Conservation (phyloP, 2,797 vertebrate genomes). For the Florisuga fusca region DNA sequence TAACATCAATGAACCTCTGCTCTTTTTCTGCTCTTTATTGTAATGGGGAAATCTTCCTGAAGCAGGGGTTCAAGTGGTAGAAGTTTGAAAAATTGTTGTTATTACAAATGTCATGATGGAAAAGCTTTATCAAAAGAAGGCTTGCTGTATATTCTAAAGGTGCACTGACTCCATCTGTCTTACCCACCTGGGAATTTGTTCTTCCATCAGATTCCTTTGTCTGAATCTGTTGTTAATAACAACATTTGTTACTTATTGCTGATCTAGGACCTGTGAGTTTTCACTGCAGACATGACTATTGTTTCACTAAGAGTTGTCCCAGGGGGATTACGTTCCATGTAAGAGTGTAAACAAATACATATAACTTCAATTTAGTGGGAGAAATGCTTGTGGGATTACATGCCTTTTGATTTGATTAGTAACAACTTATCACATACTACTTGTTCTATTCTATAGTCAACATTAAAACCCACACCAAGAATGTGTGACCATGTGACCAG, state of each 20-base stretch:
- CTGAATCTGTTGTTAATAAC: background rate
- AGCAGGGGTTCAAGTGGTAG: background rate
- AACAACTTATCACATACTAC: background rate
- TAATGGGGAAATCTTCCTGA: background rate
- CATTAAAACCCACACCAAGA: background rate
- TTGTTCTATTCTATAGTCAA: background rate
- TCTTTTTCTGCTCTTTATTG: background rate
- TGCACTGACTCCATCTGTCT: background rate
- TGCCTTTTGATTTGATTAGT: background rate
- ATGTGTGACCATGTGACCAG: background rate
- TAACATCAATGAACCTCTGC: background rate
- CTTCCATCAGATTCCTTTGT: background rate
- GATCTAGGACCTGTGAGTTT: background rate
- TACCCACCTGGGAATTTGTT: background rate
- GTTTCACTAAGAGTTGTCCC: background rate
- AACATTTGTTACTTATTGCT: background rate
- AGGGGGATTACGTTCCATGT: background rate
- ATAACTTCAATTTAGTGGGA: background rate
- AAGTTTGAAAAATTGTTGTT: background rate
- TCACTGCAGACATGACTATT: background rate
- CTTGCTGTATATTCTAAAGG: background rate
- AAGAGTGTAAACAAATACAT: background rate
- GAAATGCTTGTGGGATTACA: background rate
- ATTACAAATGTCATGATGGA: background rate
- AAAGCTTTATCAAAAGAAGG: background rate